A percentile compares a stretch with the other conserved stretches of the same genome.
These are phyloP conservation scores for Zenarchopterus dispar DNA, from an alignment of 2,797 vertebrate species.

Conservation along the genomic window DNA sequence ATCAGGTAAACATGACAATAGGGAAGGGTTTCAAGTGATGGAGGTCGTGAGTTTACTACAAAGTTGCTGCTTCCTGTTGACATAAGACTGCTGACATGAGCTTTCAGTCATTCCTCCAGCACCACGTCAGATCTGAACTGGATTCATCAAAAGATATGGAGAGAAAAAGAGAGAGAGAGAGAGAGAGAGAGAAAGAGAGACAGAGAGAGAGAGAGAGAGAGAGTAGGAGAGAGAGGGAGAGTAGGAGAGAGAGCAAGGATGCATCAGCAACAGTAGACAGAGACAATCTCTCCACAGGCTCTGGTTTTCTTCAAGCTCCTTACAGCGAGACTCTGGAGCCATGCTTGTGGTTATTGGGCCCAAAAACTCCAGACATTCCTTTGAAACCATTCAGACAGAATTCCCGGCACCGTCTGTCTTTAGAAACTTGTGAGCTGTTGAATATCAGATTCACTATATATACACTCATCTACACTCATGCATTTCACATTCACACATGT, in stretches of 20 bases:
- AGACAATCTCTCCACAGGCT: slow-evolving; percentile 5
- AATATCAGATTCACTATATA: slow-evolving; percentile 6
- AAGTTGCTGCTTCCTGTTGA: slow-evolving; percentile 6
- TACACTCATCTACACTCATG: neutral
- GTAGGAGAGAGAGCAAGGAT: neutral
- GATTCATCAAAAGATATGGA: neutral
- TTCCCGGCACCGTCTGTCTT: slow-evolving; percentile 39
- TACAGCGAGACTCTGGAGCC: slow-evolving; percentile 29
- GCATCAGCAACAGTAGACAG: slow-evolving; percentile 14
- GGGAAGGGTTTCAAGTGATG: slow-evolving; percentile 5
- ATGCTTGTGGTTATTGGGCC: slow-evolving; percentile 49
- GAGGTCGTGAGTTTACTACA: slow-evolving; percentile 21
- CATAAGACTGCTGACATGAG: slow-evolving; percentile 7
- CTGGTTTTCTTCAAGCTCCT: slow-evolving; percentile 17
- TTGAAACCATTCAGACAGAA: slow-evolving; percentile 36
- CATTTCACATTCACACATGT: slow-evolving; percentile 8
- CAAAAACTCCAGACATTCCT: slow-evolving; percentile 65
- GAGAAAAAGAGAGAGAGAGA: neutral
- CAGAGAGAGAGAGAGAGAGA: neutral
- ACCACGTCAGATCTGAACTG: slow-evolving; percentile 24
- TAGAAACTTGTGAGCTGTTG: slow-evolving; percentile 29
- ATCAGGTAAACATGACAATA: slow-evolving; percentile 30
- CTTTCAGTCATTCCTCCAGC: slow-evolving; percentile 5
- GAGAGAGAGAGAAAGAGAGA: neutral
- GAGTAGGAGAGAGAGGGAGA: too few relatives aligned